Conservation (phyloP, 2,797 vertebrate genomes). For the Syngnathus acus region DNA sequence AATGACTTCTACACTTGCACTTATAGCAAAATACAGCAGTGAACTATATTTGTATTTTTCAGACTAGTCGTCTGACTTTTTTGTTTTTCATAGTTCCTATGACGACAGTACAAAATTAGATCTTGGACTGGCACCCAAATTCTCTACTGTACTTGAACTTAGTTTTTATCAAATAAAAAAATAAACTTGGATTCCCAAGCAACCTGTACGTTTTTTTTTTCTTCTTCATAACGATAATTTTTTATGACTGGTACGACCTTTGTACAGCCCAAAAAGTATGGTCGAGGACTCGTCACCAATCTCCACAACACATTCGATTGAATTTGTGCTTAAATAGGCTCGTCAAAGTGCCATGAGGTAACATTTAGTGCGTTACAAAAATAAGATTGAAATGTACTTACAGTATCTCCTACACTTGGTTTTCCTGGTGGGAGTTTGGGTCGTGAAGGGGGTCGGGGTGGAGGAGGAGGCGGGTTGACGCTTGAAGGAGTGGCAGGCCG, state of each 20-base stretch:
- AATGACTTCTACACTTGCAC: not conserved
- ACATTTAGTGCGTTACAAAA: not conserved
- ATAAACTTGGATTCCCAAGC: no score
- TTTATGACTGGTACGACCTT: no score
- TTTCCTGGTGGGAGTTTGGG: slow-evolving; percentile 92
- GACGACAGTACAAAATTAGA: no score
- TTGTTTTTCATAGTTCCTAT: no score
- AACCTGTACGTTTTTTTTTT: no score
- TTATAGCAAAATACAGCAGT: not conserved
- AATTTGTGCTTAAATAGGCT: not conserved
- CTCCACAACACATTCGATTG: not conserved
- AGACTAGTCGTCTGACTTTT: no score
- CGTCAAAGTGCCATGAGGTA: not conserved
- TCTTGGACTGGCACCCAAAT: no score
- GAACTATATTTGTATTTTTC: not conserved
- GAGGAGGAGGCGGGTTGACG: slow-evolving; percentile 81
- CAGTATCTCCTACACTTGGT: slow-evolving; percentile 76
- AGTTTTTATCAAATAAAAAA: no score
- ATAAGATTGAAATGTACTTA: slow-evolving; percentile 52
- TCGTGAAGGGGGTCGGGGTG: slow-evolving; percentile 83
- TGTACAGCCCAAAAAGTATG: no score
- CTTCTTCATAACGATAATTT: no score
- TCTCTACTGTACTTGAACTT: no score
- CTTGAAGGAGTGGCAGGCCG: slow-evolving; percentile 80
- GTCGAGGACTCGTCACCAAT: no score